Evolutionary conservation across 2,888 invertebrate species (phyloP).

Genomic region (Papilio protenor): DNA sequence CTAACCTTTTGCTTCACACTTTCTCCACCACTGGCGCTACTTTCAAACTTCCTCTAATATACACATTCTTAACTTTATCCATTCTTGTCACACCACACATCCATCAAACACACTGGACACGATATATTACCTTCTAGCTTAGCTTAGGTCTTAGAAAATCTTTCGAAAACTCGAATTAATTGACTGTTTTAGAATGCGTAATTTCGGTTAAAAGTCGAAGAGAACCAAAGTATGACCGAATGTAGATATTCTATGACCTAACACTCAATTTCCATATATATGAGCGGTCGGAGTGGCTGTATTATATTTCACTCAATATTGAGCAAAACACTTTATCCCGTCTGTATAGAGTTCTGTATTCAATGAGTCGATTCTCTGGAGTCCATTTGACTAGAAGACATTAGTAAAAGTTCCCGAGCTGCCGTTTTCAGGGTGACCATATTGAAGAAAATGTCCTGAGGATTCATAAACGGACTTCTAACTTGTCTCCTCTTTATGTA

Average conservation of each 20-base stretch:
- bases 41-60: too few species aligned
- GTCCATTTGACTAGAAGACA: conserved; percentile 83
- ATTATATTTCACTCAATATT: conserved; percentile 53
- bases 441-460: conserved; percentile 48
- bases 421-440: conserved; percentile 63
- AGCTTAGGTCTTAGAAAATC: neutral
- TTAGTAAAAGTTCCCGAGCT: conserved; percentile 81
- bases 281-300: conserved; percentile 66
- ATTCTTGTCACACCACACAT: too few species aligned
- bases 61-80: too few species aligned
- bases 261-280: conserved; percentile 81
- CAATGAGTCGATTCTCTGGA: conserved; percentile 67
- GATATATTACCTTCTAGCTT: neutral
- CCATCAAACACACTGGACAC: too few species aligned
- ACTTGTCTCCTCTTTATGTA: too few species aligned
- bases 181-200: conserved; percentile 19
- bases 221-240: conserved; percentile 44
- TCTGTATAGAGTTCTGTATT: conserved; percentile 65
- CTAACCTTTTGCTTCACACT: too few species aligned
- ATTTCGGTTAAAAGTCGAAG: conserved; percentile 35
- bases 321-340: conserved; percentile 63
- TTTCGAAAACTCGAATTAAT: neutral
- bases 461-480: neutral
- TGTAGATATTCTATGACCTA: conserved; percentile 74
- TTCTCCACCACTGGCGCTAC: too few species aligned